Evolutionary conservation across 64 coral and sea anemone species (phyloP), one percentile per base, ranked within the genome.

Genomic region (Pocillopora verrucosa): DNA sequence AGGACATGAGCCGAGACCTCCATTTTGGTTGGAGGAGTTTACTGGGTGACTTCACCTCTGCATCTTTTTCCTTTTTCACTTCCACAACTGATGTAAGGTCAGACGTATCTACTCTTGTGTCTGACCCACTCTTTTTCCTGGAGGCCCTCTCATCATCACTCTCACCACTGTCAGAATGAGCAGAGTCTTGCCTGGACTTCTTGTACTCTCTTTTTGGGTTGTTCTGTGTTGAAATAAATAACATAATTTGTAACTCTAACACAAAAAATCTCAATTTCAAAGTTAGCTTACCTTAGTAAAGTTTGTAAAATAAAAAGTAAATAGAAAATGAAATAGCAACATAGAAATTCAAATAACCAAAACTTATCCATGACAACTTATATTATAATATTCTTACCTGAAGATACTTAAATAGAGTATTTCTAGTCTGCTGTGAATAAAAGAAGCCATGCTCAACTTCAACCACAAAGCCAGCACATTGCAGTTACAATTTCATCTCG

Each of bases 41-140:
- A 45, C 82, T 85, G 5, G 63, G 19, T 12, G 67, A 56, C 58
- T 58, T 90, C 41, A 82, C 88, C 13, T 90, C 57, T 17, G 26
- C 58, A 5, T 85, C 89, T 84, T 75, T 84, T 38, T 91, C 89
- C 58, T 72, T 84, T 60, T 91, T 91, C 26, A 85, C 65, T 85
- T 24, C 70, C 51, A 22, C 65, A 22, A 24, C 11, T 14, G 64
- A 85, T 24, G 65, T 35, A 58, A 65, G 41, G 10, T 85, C 82
- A 56, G 82, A 14, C 61, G 37, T 79, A 4, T 79, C 80, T 17
- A 19, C 80, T 68, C 14, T 83, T 72, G 69, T 72, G 37, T 1
- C 17, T 16, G 63, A 41, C 5, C 70, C 82, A 56, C 16, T 85
- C 65, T 85, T 85, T 72, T 57, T 58, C 12, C 22, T 85, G 57